phyloP scores from a whole-genome alignment of 2,113 vertebrate species.

The Nestor notabilis region DNA sequence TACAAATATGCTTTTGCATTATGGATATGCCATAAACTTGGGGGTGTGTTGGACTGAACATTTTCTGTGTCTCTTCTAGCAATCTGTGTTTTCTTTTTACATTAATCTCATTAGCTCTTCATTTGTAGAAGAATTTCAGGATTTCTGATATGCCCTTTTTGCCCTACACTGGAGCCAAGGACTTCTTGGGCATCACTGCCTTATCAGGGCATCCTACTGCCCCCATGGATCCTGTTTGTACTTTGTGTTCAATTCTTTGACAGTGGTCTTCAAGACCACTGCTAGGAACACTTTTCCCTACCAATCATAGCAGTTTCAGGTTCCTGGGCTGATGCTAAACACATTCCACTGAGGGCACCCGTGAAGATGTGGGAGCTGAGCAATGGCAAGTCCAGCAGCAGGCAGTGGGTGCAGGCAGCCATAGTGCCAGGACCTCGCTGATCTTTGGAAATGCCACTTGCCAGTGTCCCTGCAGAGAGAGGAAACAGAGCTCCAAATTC shows the following conservation, averaged over 20 bases:
- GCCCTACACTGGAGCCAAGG: neutral
- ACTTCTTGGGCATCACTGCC: neutral
- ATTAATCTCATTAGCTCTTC: neutral
- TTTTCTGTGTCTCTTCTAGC: neutral
- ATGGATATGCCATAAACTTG: neutral
- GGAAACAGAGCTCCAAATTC: neutral
- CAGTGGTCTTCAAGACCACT: neutral
- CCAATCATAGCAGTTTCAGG: neutral
- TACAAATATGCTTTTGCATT: neutral
- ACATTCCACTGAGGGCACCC: neutral
- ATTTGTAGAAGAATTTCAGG: neutral
- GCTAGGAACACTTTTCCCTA: neutral
- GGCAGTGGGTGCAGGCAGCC: neutral
- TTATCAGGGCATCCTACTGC: neutral
- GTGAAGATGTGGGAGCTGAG: neutral
- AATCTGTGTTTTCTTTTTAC: neutral
- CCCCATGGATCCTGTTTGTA: neutral
- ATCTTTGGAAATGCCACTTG: neutral
- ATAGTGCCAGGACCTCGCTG: no score
- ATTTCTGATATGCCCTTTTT: neutral
- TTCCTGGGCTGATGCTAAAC: neutral
- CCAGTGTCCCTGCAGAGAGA: rapidly evolving
- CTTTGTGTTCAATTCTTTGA: neutral
- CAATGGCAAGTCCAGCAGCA: neutral
- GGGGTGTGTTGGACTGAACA: rapidly evolving